phyloP scores from a whole-genome alignment of 2,888 invertebrate genomes.

The Tipula lateralis region DNA sequence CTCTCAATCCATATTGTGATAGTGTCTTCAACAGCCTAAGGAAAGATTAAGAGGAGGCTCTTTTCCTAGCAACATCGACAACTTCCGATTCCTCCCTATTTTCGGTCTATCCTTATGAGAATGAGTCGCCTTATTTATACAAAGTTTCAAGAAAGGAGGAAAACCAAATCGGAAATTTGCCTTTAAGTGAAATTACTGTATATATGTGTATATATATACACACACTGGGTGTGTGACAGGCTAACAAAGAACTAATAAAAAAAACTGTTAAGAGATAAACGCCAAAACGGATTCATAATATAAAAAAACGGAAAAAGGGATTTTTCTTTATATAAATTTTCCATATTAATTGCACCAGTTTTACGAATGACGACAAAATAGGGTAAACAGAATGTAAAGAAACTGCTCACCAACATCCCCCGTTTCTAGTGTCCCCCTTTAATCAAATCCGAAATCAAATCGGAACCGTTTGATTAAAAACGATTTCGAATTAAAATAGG shows the following conservation, averaged over 20 bases:
- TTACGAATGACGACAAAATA: not conserved
- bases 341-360: not conserved
- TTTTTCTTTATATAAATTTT: not conserved
- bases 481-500: not conserved
- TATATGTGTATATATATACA: too few relatives aligned
- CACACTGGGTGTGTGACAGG: not conserved
- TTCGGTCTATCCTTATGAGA: too few relatives aligned
- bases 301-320: not conserved
- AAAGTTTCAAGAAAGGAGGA: not conserved
- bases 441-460: not conserved
- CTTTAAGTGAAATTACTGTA: not conserved
- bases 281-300: not conserved
- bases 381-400: not conserved
- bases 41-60: too few relatives aligned
- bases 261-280: slow-evolving; percentile 9
- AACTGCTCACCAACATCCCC: not conserved
- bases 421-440: not conserved
- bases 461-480: slow-evolving; percentile 19
- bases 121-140: too few relatives aligned
- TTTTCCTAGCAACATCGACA: too few relatives aligned
- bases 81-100: too few relatives aligned
- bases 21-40: too few relatives aligned
- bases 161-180: not conserved
- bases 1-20: too few relatives aligned
- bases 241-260: not conserved